A percentile compares a stretch with the other conserved stretches of the same genome.
These are phyloP conservation scores for Stictocephala bisonia DNA, from an alignment of 2,888 invertebrate species.

Conservation along the genomic window DNA sequence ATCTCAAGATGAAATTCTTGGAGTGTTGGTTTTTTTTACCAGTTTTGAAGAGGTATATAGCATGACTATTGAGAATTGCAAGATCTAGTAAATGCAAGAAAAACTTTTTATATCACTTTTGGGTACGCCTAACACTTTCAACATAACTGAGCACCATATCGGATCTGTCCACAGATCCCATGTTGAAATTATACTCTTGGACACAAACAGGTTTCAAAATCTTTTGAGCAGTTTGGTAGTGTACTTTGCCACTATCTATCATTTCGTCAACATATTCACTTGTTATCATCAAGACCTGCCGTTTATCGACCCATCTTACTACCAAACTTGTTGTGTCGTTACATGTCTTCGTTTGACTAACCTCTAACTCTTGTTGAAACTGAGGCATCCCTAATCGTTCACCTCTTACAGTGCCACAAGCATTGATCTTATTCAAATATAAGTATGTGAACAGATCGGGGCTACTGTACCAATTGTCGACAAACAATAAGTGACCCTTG, in stretches of 20 bases:
- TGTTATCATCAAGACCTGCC: constrained; percentile 43
- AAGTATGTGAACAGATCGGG: constrained; percentile 45
- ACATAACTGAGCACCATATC: background rate
- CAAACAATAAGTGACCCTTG: constrained; percentile 46
- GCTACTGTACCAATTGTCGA: constrained; percentile 51
- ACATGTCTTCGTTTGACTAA: constrained; percentile 39
- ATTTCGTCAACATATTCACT: constrained; percentile 14
- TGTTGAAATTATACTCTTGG: constrained; percentile 17
- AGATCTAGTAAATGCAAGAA: constrained; percentile 36
- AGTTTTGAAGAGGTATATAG: background rate
- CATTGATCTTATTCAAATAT: constrained; percentile 37
- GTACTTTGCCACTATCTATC: constrained; percentile 5
- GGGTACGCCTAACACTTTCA: constrained; percentile 13
- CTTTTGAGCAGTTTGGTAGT: background rate
- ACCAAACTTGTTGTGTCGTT: constrained; percentile 38
- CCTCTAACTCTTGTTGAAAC: constrained; percentile 40
- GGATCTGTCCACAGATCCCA: constrained; percentile 34
- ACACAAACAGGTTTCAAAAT: background rate
- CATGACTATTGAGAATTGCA: constrained; percentile 17
- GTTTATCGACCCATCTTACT: constrained; percentile 37
- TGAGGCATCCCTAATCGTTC: constrained; percentile 25
- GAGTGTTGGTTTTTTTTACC: constrained; percentile 40
- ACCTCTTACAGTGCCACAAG: constrained; percentile 42
- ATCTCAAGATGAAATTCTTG: constrained; percentile 27
- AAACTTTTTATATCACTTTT: too few relatives aligned